Percentiles rank a stretch among this genome's conserved stretches.
Conservation (phyloP, 1,140 invertebrate species). For the Drosophila teissieri region DNA sequence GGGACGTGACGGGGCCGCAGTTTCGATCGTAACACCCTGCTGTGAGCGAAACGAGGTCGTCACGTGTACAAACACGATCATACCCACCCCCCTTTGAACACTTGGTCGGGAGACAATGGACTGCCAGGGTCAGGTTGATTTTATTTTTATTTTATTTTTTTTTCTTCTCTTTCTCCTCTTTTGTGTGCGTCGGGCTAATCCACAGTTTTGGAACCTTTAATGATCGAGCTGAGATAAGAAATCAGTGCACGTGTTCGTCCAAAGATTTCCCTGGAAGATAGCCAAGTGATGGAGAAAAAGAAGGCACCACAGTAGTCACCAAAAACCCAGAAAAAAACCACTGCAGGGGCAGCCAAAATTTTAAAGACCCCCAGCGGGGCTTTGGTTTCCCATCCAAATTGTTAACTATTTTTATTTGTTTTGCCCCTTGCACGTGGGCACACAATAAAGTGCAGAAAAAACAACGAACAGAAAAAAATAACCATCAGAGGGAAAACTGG, state of each 20-base stretch:
- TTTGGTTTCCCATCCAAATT: conserved; percentile 73
- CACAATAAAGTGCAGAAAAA: conserved; percentile 49
- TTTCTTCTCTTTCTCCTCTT: conserved; percentile 23
- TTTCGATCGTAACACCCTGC: conserved; percentile 62
- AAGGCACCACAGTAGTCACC: conserved; percentile 68
- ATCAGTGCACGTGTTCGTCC: conserved; percentile 78
- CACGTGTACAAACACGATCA: conserved; percentile 74
- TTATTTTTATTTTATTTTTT: conserved; percentile 42
- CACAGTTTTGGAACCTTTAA: conserved; percentile 69
- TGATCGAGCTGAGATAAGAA: conserved; percentile 72
- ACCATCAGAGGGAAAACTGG: conserved; percentile 48
- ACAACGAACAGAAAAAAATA: conserved; percentile 30
- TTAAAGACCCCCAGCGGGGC: conserved; percentile 69
- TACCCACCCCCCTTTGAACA: conserved; percentile 40
- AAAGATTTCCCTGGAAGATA: conserved; percentile 63
- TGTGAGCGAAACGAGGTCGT: conserved; percentile 72
- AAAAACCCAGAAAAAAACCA: conserved; percentile 21
- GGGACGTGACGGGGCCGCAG: conserved; percentile 60
- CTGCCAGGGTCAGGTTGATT: conserved; percentile 70
- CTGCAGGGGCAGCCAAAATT: conserved; percentile 43
- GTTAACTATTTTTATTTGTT: conserved; percentile 65
- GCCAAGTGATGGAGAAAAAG: conserved; percentile 24
- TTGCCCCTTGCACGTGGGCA: conserved; percentile 75
- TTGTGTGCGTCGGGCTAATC: conserved; percentile 68
- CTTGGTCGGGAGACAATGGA: conserved; percentile 49